Percentiles rank a stretch among this genome's conserved stretches.
Evolutionary conservation across 2,113 vertebrate species (phyloP).

Genomic region (Setophaga coronata): DNA sequence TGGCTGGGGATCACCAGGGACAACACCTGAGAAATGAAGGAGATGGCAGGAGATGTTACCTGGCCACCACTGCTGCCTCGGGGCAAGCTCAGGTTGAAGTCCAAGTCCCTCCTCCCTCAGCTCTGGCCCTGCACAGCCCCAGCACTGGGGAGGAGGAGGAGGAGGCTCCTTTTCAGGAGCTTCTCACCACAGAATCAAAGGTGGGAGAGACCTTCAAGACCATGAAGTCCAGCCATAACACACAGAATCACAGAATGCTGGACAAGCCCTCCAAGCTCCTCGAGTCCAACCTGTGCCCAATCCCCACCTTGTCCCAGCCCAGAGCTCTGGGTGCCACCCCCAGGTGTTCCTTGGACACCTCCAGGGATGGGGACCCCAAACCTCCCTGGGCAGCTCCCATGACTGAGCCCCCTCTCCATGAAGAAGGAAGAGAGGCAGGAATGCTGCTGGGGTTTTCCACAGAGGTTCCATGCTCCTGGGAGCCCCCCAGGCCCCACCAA

Average conservation of each 20-base stretch:
- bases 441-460: neutral
- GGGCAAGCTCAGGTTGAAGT: neutral
- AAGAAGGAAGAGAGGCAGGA: neutral
- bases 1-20: conserved; percentile 76
- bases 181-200: neutral
- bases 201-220: neutral
- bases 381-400: neutral
- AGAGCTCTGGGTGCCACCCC: neutral
- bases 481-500: neutral
- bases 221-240: neutral
- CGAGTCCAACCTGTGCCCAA: fast-evolving
- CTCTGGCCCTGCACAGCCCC: neutral
- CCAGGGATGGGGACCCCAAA: neutral
- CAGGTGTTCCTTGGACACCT: fast-evolving
- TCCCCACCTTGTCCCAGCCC: neutral
- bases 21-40: conserved; percentile 68
- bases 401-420: neutral
- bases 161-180: neutral
- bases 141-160: fast-evolving
- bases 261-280: too few species aligned
- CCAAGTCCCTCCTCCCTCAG: neutral
- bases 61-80: neutral
- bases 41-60: neutral
- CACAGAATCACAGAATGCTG: neutral
- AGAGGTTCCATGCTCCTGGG: neutral